These are phyloP conservation scores for Crotalus viridis DNA, from an alignment of 2,113 vertebrate genomes.

Conservation along the genomic window DNA sequence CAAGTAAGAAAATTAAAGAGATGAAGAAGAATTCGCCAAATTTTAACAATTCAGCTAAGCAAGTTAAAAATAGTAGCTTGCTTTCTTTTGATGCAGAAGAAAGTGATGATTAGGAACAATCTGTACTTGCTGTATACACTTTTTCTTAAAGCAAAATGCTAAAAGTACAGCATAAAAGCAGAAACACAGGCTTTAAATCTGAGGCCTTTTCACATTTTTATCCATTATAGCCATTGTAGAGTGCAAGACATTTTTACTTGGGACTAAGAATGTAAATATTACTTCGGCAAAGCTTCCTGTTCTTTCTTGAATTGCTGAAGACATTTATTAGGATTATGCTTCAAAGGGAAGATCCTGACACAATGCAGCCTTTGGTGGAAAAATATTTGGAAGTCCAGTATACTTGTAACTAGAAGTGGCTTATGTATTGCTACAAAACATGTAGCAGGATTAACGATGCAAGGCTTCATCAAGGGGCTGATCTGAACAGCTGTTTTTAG, in stretches of 20 bases:
- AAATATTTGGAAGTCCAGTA: slow-evolving; percentile 12
- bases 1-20: slow-evolving; percentile 86
- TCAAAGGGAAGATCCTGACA: slow-evolving; percentile 24
- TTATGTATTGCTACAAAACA: slow-evolving; percentile 29
- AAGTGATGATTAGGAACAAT: slow-evolving; percentile 76
- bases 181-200: slow-evolving; percentile 2
- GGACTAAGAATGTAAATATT: background rate
- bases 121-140: slow-evolving; percentile 30
- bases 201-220: background rate
- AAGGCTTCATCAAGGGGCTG: slow-evolving; percentile 61
- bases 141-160: slow-evolving; percentile 8
- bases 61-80: slow-evolving; percentile 91
- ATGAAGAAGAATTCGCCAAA: slow-evolving; percentile 61
- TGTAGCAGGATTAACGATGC: slow-evolving; percentile 34
- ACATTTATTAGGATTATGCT: background rate
- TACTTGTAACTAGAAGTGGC: slow-evolving; percentile 36
- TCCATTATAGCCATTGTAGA: background rate
- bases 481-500: slow-evolving; percentile 57
- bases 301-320: background rate
- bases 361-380: slow-evolving; percentile 18
- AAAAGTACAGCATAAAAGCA: background rate
- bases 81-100: slow-evolving; percentile 92
- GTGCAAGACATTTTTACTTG: background rate
- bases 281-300: background rate
- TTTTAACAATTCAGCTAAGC: slow-evolving; percentile 74